phyloP scores from a whole-genome alignment of 1,140 invertebrate genomes.

The Drosophila watanabei region DNA sequence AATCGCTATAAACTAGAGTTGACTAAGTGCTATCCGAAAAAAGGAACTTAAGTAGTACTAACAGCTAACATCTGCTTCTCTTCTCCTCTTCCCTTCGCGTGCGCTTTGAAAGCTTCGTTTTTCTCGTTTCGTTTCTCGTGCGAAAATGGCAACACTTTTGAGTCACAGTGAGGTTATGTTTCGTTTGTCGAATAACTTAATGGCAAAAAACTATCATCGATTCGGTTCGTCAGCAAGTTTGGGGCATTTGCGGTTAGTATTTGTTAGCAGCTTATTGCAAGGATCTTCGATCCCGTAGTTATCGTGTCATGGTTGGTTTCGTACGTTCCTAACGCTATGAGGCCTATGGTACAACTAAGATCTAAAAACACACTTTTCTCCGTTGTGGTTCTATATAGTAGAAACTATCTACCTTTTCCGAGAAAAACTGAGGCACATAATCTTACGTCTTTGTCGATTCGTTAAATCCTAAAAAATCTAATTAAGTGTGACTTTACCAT shows the following conservation, averaged over 20 bases:
- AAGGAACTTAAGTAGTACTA: slow-evolving; percentile 55
- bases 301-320: slow-evolving; percentile 41
- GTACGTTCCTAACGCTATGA: slow-evolving; percentile 39
- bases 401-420: slow-evolving; percentile 6
- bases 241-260: slow-evolving; percentile 47
- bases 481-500: slow-evolving; percentile 37
- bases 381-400: neutral
- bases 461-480: slow-evolving; percentile 38
- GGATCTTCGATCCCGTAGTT: slow-evolving; percentile 29
- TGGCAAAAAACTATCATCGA: slow-evolving; percentile 39
- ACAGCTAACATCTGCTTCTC: slow-evolving; percentile 37
- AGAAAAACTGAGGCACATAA: slow-evolving; percentile 77
- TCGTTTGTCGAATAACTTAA: slow-evolving; percentile 50
- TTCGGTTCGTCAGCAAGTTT: slow-evolving; percentile 26
- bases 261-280: slow-evolving; percentile 10
- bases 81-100: slow-evolving; percentile 1
- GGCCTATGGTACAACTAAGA: slow-evolving; percentile 53
- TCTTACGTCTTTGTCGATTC: slow-evolving; percentile 68
- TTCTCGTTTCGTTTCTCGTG: slow-evolving; percentile 32
- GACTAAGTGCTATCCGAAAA: slow-evolving; percentile 50
- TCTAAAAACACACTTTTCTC: slow-evolving; percentile 38
- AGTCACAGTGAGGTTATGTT: slow-evolving; percentile 62
- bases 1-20: slow-evolving; percentile 29
- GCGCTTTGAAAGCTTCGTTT: slow-evolving; percentile 45
- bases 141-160: slow-evolving; percentile 63